Conservation (phyloP, 2,888 invertebrate species). For the Bibio marci region DNA sequence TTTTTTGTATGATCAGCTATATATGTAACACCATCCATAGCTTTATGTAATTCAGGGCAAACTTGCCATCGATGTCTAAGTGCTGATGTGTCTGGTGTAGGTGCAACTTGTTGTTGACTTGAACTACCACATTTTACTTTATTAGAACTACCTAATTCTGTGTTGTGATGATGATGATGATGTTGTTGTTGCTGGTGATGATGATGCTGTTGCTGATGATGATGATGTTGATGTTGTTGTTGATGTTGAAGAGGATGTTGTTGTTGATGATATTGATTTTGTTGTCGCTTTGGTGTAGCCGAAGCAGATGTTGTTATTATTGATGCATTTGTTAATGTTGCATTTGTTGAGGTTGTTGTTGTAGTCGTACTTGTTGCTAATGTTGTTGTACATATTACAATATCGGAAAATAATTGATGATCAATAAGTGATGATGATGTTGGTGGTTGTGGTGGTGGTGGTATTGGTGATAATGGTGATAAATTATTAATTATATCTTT, state of each 20-base stretch:
- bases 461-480: slow-evolving; percentile 27
- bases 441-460: slow-evolving; percentile 27
- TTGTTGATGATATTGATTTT: slow-evolving; percentile 15
- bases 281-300: background rate
- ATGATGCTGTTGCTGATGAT: slow-evolving; percentile 17
- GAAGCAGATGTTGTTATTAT: background rate
- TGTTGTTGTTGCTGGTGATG: slow-evolving; percentile 24
- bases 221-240: slow-evolving; percentile 26
- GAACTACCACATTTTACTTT: slow-evolving; percentile 4
- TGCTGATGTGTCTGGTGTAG: slow-evolving; percentile 34
- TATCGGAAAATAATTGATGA: too few species aligned
- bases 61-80: slow-evolving; percentile 62
- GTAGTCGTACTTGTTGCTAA: background rate
- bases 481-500: slow-evolving; percentile 7
- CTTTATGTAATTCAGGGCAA: slow-evolving; percentile 82
- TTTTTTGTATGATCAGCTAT: slow-evolving; percentile 85
- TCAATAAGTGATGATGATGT: slow-evolving; percentile 17
- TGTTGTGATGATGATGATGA: slow-evolving; percentile 27
- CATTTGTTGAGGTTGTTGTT: background rate
- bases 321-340: background rate
- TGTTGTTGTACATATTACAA: background rate
- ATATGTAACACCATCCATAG: slow-evolving; percentile 81
- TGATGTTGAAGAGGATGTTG: slow-evolving; percentile 28
- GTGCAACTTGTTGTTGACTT: slow-evolving; percentile 35
- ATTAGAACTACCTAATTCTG: slow-evolving; percentile 10